Conservation (phyloP, 2,888 invertebrate species). For the Emmelina monodactyla region DNA sequence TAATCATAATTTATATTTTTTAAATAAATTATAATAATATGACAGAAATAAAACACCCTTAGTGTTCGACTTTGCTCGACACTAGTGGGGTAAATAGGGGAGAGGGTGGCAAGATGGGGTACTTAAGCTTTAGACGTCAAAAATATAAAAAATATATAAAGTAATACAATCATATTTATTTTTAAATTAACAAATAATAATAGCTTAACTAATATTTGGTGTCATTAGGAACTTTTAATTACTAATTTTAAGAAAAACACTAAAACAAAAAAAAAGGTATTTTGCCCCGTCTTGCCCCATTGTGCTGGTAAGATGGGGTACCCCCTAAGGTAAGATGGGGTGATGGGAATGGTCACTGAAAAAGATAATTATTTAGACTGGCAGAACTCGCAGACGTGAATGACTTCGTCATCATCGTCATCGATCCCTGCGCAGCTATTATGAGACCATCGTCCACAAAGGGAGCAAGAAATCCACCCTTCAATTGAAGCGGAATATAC, state of each 20-base stretch:
- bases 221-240: slow-evolving; percentile 9
- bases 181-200: too few species aligned
- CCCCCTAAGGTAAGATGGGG: slow-evolving; percentile 12
- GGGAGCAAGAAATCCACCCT: slow-evolving; percentile 14
- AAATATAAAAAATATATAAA: too few species aligned
- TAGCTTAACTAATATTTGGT: too few species aligned
- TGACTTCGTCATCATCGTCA: slow-evolving; percentile 14
- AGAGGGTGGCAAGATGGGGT: too few species aligned
- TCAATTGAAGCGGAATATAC: slow-evolving; percentile 15
- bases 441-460: slow-evolving; percentile 13
- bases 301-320: slow-evolving; percentile 9
- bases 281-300: slow-evolving; percentile 13
- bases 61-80: too few species aligned
- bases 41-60: too few species aligned
- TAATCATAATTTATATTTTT: too few species aligned
- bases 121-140: too few species aligned
- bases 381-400: slow-evolving; percentile 13
- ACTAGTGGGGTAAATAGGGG: too few species aligned
- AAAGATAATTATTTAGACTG: slow-evolving; percentile 5
- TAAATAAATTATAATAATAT: too few species aligned
- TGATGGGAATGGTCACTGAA: slow-evolving; percentile 6
- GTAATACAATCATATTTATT: too few species aligned
- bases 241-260: slow-evolving; percentile 10
- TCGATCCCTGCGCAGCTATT: slow-evolving; percentile 12
- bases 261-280: slow-evolving; percentile 9